These are phyloP conservation scores for Drosophila anomalipes DNA, from an alignment of 2,888 invertebrate species.

Conservation along the genomic window DNA sequence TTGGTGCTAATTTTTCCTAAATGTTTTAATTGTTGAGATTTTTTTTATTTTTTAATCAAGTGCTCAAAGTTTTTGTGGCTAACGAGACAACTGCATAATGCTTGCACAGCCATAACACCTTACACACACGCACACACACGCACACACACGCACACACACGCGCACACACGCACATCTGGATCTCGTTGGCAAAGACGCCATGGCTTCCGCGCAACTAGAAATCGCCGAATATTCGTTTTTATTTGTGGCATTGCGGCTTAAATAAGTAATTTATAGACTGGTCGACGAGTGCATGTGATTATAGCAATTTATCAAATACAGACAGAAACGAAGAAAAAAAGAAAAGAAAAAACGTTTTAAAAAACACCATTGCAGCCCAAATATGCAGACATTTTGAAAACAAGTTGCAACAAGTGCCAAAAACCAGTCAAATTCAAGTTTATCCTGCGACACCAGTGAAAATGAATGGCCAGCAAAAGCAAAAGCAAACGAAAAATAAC, in stretches of 20 bases:
- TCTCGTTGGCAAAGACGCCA: background rate
- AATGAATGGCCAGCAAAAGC: slow-evolving; percentile 18
- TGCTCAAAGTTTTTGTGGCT: background rate
- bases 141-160: background rate
- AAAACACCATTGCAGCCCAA: slow-evolving; percentile 5
- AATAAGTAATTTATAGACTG: slow-evolving; percentile 33
- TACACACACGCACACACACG: background rate
- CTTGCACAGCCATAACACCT: background rate
- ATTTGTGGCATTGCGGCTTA: slow-evolving; percentile 13
- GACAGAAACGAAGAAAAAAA: slow-evolving; percentile 8
- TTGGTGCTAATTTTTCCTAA: background rate
- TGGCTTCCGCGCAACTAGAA: slow-evolving; percentile 5
- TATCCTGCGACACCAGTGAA: slow-evolving; percentile 52
- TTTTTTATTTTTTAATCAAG: background rate
- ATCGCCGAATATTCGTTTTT: slow-evolving; percentile 16
- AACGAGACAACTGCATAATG: background rate
- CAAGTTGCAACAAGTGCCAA: slow-evolving; percentile 48
- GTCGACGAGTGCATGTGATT: slow-evolving; percentile 20
- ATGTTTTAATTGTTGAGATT: background rate
- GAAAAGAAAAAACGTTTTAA: slow-evolving; percentile 8
- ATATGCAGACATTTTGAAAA: slow-evolving; percentile 42
- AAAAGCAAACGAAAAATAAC: background rate
- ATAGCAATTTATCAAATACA: slow-evolving; percentile 37
- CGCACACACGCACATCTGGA: background rate
- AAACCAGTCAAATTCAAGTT: slow-evolving; percentile 71